Evolutionary conservation across 2,888 invertebrate species (phyloP), one percentile per base, ranked within the genome.

Genomic region (Adelphocoris suturalis): DNA sequence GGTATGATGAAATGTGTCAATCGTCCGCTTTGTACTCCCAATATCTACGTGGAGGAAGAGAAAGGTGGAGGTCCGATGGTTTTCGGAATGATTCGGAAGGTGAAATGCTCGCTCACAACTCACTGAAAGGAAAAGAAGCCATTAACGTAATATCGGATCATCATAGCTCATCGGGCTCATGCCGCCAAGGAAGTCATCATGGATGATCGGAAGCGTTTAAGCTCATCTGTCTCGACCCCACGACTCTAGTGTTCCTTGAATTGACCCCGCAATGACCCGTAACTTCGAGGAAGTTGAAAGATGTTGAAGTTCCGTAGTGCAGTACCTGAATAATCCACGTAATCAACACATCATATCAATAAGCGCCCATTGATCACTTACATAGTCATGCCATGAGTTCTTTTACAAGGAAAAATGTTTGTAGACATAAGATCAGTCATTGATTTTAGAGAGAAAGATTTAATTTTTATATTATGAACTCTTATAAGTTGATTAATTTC

Each of bases 111-210:
- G 68, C 68, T 9, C 68, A 23, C 68, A 23, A 23, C 23, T 68
- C 23, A 68, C 19, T 68, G n/a, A 19, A 23, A 27, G 23, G 68
- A n/a, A 7, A 23, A 9, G 16, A 9, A 19, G 23, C 23, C 68
- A 68, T 68, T 68, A 68, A 23, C 68, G 68, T 68, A 68, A 68
- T 68, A 68, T 68, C 68, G 68, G 68, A 23, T 68, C 68, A 68
- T 68, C 68, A 27, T 68, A 2, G 68, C 12, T 12, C 61, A n/a
- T n/a, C n/a, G n/a, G n/a, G n/a, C n/a, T 61, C 61, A 19, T 61
- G n/a, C 68, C 68, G 27, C 23, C 68, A 23, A 68, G 68, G 68
- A 68, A 68, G 68, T 23, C 68, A 68, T 68, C 68, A 19, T 9
- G 68, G 68, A 23, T 68, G 68, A 68, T 68, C 68, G 68, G 68